These are phyloP conservation scores for Zhuqinia jingwanae DNA, from an alignment of 2,888 invertebrate genomes.

Conservation along the genomic window DNA sequence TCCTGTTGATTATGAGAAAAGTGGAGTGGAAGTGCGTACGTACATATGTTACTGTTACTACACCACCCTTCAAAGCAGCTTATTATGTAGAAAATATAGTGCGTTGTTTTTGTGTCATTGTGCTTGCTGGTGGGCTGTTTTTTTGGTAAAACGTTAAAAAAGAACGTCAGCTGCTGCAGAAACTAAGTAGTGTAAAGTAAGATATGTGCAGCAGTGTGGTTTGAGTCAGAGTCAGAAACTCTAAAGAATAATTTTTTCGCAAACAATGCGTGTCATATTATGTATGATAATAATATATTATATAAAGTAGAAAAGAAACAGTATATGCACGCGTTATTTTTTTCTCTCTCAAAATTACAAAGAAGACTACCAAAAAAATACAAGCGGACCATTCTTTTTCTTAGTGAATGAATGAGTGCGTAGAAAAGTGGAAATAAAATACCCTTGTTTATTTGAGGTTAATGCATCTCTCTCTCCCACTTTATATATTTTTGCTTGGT, in stretches of 20 bases:
- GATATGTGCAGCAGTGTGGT: background rate
- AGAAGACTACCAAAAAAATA: slow-evolving; percentile 23
- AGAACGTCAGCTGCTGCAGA: slow-evolving; percentile 20
- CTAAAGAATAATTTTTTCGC: slow-evolving; percentile 42
- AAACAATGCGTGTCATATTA: slow-evolving; percentile 43
- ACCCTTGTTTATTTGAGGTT: slow-evolving; percentile 70
- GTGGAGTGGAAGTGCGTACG: slow-evolving; percentile 2
- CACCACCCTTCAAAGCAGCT: background rate
- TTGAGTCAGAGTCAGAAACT: slow-evolving; percentile 4
- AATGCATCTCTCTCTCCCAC: slow-evolving; percentile 52
- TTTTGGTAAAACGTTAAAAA: background rate
- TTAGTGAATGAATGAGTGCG: slow-evolving; percentile 45
- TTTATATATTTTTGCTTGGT: background rate
- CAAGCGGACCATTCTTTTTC: background rate
- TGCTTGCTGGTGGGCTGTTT: background rate
- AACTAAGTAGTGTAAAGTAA: background rate
- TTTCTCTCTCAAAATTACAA: background rate
- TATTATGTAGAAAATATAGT: slow-evolving; percentile 37
- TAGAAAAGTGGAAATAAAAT: slow-evolving; percentile 58
- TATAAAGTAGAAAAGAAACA: background rate
- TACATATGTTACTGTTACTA: no score
- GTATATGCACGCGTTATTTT: background rate
- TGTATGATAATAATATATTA: no score
- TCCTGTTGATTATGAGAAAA: slow-evolving; percentile 17
- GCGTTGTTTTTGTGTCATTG: no score